A percentile compares a stretch with the other conserved stretches of the same genome.
Evolutionary conservation across 2,113 vertebrate genomes (phyloP).

Genomic region (Serinus canaria): DNA sequence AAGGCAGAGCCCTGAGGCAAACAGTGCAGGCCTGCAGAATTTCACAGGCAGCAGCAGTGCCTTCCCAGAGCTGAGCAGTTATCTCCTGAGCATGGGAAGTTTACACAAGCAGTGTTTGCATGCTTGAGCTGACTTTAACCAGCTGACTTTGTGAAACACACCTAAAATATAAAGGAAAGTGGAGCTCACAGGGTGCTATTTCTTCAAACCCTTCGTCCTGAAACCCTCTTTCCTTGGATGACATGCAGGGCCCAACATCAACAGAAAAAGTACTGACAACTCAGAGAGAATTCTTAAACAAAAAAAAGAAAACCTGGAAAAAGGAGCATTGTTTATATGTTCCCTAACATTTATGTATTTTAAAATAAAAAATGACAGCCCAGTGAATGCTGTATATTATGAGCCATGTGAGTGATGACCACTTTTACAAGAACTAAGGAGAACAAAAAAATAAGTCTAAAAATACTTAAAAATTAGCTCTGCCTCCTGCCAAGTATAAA

Average conservation of each 20-base stretch:
- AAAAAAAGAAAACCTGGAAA: slow-evolving; percentile 2
- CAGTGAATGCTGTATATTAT: neutral
- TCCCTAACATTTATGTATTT: slow-evolving; percentile 19
- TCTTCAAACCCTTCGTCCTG: neutral
- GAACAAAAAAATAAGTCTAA: neutral
- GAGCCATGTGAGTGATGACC: neutral
- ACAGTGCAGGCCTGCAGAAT: neutral
- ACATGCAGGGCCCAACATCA: neutral
- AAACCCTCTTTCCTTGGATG: neutral
- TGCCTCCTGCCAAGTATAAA: slow-evolving; percentile 16
- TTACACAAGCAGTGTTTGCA: slow-evolving; percentile 9
- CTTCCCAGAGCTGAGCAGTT: neutral
- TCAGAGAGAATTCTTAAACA: neutral
- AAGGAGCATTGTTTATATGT: slow-evolving; percentile 1
- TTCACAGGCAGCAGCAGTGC: neutral
- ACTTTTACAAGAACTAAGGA: slow-evolving; percentile 14
- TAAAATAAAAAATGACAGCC: slow-evolving; percentile 13
- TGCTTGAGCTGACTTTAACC: neutral
- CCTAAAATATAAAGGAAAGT: neutral
- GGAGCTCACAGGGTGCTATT: neutral
- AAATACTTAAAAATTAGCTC: neutral
- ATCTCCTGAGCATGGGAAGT: slow-evolving; percentile 22
- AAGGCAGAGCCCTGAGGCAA: neutral
- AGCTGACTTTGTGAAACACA: neutral
- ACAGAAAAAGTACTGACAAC: neutral